Evolutionary conservation across 2,888 invertebrate genomes (phyloP).

Genomic region (Tineola bisselliella): DNA sequence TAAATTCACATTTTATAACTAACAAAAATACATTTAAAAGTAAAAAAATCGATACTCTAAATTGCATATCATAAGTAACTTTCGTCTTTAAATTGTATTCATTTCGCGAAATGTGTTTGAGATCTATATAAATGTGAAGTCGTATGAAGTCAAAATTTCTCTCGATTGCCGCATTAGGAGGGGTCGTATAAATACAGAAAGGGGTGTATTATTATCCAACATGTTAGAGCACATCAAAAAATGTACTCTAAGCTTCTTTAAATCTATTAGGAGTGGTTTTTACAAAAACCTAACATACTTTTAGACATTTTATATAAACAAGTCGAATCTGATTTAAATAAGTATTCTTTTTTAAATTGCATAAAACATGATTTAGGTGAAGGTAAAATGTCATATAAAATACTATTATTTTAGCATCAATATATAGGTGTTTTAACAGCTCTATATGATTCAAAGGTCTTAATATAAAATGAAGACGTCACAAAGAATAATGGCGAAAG

Average conservation of each 20-base stretch:
- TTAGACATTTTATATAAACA: too few relatives aligned
- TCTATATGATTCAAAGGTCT: conserved; percentile 24
- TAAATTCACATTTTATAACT: too few relatives aligned
- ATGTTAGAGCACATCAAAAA: conserved; percentile 32
- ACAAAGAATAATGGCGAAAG: conserved; percentile 45
- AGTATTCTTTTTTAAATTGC: too few relatives aligned
- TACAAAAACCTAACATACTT: too few relatives aligned
- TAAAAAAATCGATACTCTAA: conserved; percentile 21
- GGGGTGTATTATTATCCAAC: conserved; percentile 36
- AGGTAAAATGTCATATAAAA: too few relatives aligned
- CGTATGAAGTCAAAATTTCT: conserved; percentile 23
- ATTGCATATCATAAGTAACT: conserved; percentile 50
- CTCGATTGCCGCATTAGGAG: conserved; percentile 26
- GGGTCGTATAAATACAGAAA: conserved; percentile 2
- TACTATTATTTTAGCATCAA: too few relatives aligned
- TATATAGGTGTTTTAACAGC: conserved; percentile 19
- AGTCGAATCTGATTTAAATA: too few relatives aligned
- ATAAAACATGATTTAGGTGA: too few relatives aligned
- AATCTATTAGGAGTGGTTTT: conserved; percentile 20
- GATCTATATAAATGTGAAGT: conserved; percentile 61
- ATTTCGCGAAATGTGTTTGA: conserved; percentile 53
- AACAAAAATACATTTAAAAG: too few relatives aligned
- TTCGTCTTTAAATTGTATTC: conserved; percentile 63
- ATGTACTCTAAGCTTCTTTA: conserved; percentile 16
- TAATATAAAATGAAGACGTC: conserved; percentile 36